A percentile compares a stretch with the other conserved stretches of the same genome.
Conservation (phyloP, 2,113 vertebrate species). For the Microtus oregoni region DNA sequence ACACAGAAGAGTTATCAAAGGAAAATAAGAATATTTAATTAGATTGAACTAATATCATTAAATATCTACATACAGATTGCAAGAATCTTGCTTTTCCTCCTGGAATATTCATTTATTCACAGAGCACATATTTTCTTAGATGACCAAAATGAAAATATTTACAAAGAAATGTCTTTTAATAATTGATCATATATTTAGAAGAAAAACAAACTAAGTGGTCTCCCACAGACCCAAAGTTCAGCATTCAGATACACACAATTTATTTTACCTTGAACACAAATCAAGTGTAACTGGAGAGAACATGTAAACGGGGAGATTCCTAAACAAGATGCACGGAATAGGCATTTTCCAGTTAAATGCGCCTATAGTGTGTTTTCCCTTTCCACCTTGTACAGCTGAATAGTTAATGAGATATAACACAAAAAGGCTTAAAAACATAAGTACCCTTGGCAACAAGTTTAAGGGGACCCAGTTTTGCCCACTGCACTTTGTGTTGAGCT, state of each 20-base stretch:
- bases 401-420: background rate
- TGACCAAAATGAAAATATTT: background rate
- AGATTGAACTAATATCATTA: background rate
- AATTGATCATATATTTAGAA: background rate
- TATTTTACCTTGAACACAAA: background rate
- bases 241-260: background rate
- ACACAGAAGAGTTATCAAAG: background rate
- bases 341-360: background rate
- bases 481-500: background rate
- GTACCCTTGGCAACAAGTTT: background rate
- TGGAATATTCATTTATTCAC: background rate
- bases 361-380: background rate
- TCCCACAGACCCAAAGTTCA: background rate
- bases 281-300: background rate
- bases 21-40: background rate
- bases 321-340: background rate
- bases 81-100: background rate
- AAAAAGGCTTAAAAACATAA: background rate
- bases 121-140: constrained; percentile 2
- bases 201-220: background rate
- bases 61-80: background rate
- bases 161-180: background rate
- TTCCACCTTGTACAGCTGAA: background rate
- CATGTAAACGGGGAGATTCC: background rate
- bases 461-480: background rate